Evolutionary conservation across 2,888 invertebrate genomes (phyloP).

Genomic region (Eristalinus sepulchralis): DNA sequence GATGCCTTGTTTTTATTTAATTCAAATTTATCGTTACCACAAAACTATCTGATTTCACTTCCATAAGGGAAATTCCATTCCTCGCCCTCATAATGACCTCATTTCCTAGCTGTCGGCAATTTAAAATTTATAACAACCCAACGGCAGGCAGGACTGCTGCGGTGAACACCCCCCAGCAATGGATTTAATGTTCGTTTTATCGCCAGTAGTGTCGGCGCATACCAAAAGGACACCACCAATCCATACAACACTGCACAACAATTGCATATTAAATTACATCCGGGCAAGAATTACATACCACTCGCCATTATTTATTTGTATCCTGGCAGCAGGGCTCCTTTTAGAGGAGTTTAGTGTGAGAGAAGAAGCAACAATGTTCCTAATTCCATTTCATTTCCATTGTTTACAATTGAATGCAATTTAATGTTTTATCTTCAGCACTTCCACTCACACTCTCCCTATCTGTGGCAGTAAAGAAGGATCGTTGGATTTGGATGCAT

Average conservation of each 20-base stretch:
- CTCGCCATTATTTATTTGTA: slow-evolving; percentile 47
- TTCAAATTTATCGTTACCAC: not conserved
- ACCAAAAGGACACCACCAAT: slow-evolving; percentile 13
- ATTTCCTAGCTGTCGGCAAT: slow-evolving; percentile 41
- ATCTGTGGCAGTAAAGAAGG: not conserved
- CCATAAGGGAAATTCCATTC: not conserved
- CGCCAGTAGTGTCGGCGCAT: slow-evolving; percentile 13
- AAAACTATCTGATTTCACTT: not conserved
- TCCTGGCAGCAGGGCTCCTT: not conserved
- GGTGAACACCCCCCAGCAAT: not conserved
- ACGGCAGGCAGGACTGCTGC: not conserved
- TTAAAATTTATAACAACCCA: slow-evolving; percentile 32
- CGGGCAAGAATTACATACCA: slow-evolving; percentile 53
- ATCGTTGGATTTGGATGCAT: not conserved
- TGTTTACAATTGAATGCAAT: slow-evolving; percentile 65
- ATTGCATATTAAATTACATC: slow-evolving; percentile 56
- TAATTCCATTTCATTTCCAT: slow-evolving; percentile 56
- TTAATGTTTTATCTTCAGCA: slow-evolving; percentile 54
- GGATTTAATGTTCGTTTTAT: not conserved
- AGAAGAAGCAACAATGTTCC: slow-evolving; percentile 20
- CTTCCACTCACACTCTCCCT: not conserved
- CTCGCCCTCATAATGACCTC: slow-evolving; percentile 33
- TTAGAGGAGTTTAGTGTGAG: not conserved
- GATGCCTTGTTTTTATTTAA: not conserved
- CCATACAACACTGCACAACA: slow-evolving; percentile 20